A percentile compares a stretch with the other conserved stretches of the same genome.
Conservation (phyloP, 2,113 vertebrate species). For the Psilopsiagon aurifrons region DNA sequence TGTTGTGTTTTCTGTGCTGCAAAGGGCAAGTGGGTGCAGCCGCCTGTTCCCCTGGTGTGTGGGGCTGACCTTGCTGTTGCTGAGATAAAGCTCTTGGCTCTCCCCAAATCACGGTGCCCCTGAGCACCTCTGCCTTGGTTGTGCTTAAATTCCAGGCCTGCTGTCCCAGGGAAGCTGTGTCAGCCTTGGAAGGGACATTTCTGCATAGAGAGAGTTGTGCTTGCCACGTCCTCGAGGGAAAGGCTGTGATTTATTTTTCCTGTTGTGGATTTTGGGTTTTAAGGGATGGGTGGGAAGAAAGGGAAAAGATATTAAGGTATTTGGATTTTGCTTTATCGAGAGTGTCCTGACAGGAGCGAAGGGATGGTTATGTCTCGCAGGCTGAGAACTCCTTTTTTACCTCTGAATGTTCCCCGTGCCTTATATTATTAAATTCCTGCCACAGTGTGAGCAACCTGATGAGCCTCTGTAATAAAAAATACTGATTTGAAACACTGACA, state of each 20-base stretch:
- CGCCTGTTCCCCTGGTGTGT: not conserved
- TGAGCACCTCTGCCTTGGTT: not conserved
- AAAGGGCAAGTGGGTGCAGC: not conserved
- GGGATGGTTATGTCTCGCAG: slow-evolving; percentile 80
- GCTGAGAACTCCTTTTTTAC: slow-evolving; percentile 80
- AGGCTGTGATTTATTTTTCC: not conserved
- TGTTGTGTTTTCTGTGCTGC: slow-evolving; percentile 69
- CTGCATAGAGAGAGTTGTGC: not conserved
- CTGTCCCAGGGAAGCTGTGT: not conserved
- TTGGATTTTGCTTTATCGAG: slow-evolving; percentile 31
- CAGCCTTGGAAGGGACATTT: not conserved
- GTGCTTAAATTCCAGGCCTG: slow-evolving; percentile 21
- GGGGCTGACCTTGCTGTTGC: not conserved
- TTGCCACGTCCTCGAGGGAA: not conserved
- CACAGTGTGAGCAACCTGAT: slow-evolving; percentile 69
- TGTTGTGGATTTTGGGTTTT: not conserved
- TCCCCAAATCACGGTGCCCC: not conserved
- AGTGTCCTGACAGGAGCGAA: not conserved
- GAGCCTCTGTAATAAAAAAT: slow-evolving; percentile 77
- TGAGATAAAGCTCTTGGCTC: not conserved
- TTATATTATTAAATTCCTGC: slow-evolving; percentile 72
- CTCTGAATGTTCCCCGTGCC: slow-evolving; percentile 78
- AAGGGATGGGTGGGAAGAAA: not conserved
- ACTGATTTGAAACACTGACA: slow-evolving; percentile 72
- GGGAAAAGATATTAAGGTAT: slow-evolving; percentile 15